Percentiles rank a stretch among this genome's conserved stretches.
phyloP scores from a whole-genome alignment of 2,797 vertebrate genomes.

The Thunnus albacares region DNA sequence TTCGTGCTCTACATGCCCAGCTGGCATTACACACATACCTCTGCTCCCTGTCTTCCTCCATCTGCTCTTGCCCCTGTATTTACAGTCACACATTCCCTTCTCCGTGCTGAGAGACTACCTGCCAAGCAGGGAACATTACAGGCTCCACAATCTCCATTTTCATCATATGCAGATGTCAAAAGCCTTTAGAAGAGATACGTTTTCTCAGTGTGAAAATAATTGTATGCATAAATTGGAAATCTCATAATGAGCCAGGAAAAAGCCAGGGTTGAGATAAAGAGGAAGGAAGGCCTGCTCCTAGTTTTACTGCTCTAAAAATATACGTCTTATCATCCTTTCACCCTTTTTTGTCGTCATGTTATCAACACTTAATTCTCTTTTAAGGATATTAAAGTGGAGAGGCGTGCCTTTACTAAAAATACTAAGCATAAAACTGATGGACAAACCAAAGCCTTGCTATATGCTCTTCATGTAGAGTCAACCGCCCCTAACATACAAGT shows the following conservation, averaged over 20 bases:
- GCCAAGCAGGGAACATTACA: constrained; percentile 36
- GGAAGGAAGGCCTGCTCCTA: background rate
- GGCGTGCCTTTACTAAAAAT: background rate
- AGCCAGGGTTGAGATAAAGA: constrained; percentile 25
- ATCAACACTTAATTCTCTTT: background rate
- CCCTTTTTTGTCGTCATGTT: constrained; percentile 7
- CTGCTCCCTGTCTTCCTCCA: constrained; percentile 53
- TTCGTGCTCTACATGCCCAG: constrained; percentile 34
- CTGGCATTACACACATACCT: constrained; percentile 43
- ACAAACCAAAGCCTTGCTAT: constrained; percentile 17
- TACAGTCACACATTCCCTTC: constrained; percentile 35
- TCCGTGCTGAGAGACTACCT: constrained; percentile 37
- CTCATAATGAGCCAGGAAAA: constrained; percentile 5
- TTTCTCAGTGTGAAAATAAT: constrained; percentile 20
- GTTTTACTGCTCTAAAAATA: constrained; percentile 20
- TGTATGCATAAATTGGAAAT: constrained; percentile 4
- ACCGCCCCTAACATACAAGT: background rate
- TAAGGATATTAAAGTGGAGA: constrained; percentile 1
- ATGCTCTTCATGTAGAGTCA: constrained; percentile 20
- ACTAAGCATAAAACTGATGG: constrained; percentile 15
- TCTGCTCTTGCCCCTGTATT: constrained; percentile 56
- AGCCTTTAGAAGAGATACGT: background rate
- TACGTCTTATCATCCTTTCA: constrained; percentile 16
- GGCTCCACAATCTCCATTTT: constrained; percentile 18
- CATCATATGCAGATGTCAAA: constrained; percentile 29